A percentile compares a stretch with the other conserved stretches of the same genome.
Conservation (phyloP, 1,140 invertebrate species). For the Hypothenemus hampei region DNA sequence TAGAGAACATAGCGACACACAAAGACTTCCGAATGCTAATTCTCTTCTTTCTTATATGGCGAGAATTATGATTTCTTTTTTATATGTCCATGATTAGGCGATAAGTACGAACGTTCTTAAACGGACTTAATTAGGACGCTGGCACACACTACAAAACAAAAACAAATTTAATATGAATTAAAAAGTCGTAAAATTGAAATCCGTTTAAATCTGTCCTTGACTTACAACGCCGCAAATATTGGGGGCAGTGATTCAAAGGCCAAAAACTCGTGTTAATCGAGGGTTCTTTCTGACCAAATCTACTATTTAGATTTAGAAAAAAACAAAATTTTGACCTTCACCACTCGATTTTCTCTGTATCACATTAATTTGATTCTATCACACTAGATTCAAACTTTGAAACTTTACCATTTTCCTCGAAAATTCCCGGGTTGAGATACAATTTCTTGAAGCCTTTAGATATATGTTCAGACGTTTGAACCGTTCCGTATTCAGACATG, state of each 20-base stretch:
- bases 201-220: neutral
- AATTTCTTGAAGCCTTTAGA: slow-evolving; percentile 57
- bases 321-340: neutral
- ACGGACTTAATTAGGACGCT: too few species aligned
- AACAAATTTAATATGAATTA: too few species aligned
- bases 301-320: neutral
- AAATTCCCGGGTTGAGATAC: slow-evolving; percentile 55
- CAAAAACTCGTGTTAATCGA: neutral
- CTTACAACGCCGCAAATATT: neutral
- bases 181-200: too few species aligned
- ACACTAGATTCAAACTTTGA: slow-evolving; percentile 9
- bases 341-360: neutral
- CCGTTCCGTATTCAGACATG: slow-evolving; percentile 33
- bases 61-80: too few species aligned
- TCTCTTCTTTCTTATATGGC: too few species aligned
- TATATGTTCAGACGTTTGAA: slow-evolving; percentile 53
- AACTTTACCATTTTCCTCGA: slow-evolving; percentile 26
- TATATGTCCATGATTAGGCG: too few species aligned
- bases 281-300: neutral
- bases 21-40: too few species aligned
- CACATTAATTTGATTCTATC: neutral
- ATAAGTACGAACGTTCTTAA: too few species aligned
- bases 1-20: too few species aligned
- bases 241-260: neutral
- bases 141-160: too few species aligned